Percentiles rank a stretch among this genome's conserved stretches.
phyloP scores from a whole-genome alignment of 2,113 vertebrate genomes.

The Tragelaphus imberbis region DNA sequence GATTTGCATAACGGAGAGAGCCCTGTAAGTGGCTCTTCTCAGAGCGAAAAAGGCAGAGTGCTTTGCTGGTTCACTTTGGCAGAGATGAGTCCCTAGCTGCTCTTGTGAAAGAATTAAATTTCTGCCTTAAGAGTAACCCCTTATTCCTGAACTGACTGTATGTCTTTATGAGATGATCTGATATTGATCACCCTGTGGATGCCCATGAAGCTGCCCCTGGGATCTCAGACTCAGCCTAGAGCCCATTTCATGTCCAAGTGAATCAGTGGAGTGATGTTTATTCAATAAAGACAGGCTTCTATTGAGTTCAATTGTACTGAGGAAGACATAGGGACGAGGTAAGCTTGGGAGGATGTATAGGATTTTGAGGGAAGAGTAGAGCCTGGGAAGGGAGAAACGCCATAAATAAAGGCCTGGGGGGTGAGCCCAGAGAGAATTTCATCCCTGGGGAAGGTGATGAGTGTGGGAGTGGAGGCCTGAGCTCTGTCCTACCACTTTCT shows the following conservation, averaged over 20 bases:
- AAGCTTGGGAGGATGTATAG: neutral
- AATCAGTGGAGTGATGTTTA: neutral
- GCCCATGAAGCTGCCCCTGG: neutral
- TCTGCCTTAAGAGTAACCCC: neutral
- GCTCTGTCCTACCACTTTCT: neutral
- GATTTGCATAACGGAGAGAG: neutral
- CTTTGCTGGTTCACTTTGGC: neutral
- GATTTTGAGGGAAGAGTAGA: neutral
- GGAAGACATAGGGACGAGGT: neutral
- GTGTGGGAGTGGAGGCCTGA: neutral
- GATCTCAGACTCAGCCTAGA: neutral
- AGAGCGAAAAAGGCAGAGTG: neutral
- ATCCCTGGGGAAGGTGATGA: neutral
- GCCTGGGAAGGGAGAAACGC: neutral
- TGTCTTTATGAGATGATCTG: neutral
- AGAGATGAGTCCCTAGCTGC: neutral
- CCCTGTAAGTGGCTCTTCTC: neutral
- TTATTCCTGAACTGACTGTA: neutral
- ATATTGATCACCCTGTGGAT: neutral
- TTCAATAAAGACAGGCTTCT: neutral
- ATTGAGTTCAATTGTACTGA: rapidly evolving
- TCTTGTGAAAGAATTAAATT: neutral
- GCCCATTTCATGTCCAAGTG: neutral
- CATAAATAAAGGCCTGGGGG: neutral
- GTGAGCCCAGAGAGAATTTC: neutral